Evolutionary conservation across 35 echinoderm and acorn worm genomes (phyloP), one percentile per base, ranked within the genome.

Genomic region (Anneissia japonica): DNA sequence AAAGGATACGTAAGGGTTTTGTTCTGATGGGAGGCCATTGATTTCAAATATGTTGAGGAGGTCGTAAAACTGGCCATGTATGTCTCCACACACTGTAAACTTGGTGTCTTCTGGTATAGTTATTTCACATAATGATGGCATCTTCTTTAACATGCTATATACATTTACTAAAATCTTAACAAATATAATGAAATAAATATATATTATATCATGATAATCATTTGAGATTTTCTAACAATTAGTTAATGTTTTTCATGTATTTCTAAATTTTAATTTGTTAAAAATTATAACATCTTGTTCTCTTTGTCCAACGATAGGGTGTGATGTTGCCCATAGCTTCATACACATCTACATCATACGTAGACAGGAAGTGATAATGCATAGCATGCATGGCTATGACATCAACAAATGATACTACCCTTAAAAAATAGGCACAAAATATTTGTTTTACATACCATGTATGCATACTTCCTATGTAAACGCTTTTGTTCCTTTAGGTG

Each of bases 1-100:
- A 97, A 98, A 98, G 95, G 95, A 98, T 98, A 98, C 95, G 84
- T 98, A 98, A 81, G 95, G 95, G 84, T 98, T 98, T 81, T 93
- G 86, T 87, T 86, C 37, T 37, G 95, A 98, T 28, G 95, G 95
- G 40, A 93, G 83, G 14, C 92, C 91, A 56, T 98, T 98, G 76
- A 98, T 87, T 78, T 98, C 82, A 80, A 98, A 98, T 90, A 98
- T 98, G 91, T 98, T 94, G 64, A 93, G 84, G 21, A 98, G 87
- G 80, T 98, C 95, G 37, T 98, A 98, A 89, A 83, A 98, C 77
- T 98, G 95, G 11, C 95, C 95, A 72, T 98, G 95, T 23, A 98
- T 89, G 73, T 98, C 95, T 30, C 95, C 95, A 87, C 95, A 98
- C 46, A 98, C 89, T 80, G 95, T 98, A 56, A 98, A 98, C 75